These are phyloP conservation scores for Syrphus vitripennis DNA, from an alignment of 2,888 invertebrate species.

Conservation along the genomic window DNA sequence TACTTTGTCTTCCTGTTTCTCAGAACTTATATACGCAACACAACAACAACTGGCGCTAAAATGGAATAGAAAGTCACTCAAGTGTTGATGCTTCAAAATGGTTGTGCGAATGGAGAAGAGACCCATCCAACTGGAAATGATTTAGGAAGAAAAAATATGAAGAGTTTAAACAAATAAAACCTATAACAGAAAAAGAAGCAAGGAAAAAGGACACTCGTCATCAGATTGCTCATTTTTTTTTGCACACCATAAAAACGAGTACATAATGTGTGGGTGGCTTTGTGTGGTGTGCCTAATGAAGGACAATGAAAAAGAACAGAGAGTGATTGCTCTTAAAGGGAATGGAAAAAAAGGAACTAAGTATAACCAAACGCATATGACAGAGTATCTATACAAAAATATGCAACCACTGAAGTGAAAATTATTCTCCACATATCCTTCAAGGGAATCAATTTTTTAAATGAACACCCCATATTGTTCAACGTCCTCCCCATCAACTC, in stretches of 20 bases:
- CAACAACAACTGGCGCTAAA: constrained; percentile 15
- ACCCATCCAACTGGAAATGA: not conserved
- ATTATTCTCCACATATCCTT: constrained; percentile 43
- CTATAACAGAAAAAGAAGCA: not conserved
- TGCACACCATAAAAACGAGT: too few relatives aligned
- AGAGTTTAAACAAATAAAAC: constrained; percentile 61
- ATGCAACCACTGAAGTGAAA: constrained; percentile 50
- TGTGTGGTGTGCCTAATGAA: constrained; percentile 66
- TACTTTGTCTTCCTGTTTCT: constrained; percentile 38
- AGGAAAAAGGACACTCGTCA: constrained; percentile 59
- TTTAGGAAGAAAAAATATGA: constrained; percentile 7
- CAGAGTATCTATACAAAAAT: not conserved
- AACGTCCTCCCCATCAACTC: not conserved
- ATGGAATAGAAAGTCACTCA: constrained; percentile 53
- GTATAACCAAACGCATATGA: not conserved
- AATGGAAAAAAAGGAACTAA: constrained; percentile 19
- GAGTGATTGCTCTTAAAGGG: constrained; percentile 52
- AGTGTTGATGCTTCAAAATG: constrained; percentile 16
- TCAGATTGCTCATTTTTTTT: constrained; percentile 39
- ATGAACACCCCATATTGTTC: not conserved
- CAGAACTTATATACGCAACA: not conserved
- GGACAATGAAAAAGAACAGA: constrained; percentile 50
- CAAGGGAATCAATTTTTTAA: constrained; percentile 30
- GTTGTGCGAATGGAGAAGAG: not conserved
- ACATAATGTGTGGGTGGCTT: constrained; percentile 4